Evolutionary conservation across 2,113 vertebrate genomes (phyloP).

Genomic region (Echinops telfairi): DNA sequence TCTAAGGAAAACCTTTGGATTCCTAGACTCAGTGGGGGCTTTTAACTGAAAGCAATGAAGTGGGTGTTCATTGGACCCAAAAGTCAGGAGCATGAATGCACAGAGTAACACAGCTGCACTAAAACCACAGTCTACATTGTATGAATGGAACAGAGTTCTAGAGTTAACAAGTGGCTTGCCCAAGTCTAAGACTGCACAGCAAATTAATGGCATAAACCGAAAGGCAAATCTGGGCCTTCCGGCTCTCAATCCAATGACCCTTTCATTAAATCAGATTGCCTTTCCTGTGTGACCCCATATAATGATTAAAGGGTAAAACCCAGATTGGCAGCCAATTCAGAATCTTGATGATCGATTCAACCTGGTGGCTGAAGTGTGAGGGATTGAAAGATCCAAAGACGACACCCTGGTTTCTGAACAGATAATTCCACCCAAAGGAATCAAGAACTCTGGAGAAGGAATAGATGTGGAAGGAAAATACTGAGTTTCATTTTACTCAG

Average conservation of each 20-base stretch:
- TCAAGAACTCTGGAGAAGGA: neutral
- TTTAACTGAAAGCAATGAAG: slow-evolving; percentile 63
- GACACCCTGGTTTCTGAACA: neutral
- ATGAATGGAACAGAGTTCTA: neutral
- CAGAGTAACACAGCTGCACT: neutral
- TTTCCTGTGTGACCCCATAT: neutral
- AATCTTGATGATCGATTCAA: neutral
- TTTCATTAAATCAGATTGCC: neutral
- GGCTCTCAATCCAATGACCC: neutral
- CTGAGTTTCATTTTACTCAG: neutral
- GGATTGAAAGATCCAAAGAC: neutral
- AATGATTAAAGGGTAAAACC: neutral
- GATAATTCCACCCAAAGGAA: neutral
- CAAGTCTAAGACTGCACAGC: neutral
- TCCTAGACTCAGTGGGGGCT: neutral
- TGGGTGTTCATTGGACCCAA: no score
- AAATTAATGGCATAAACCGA: neutral
- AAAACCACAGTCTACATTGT: slow-evolving; percentile 28
- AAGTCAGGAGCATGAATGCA: neutral
- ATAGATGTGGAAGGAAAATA: no score
- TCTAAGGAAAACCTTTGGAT: slow-evolving; percentile 58
- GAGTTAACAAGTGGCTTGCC: neutral
- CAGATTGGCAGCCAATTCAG: neutral
- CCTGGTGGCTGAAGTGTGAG: neutral
- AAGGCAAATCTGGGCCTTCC: neutral